phyloP scores from a whole-genome alignment of 1,140 invertebrate species.

The Megathymus violae region DNA sequence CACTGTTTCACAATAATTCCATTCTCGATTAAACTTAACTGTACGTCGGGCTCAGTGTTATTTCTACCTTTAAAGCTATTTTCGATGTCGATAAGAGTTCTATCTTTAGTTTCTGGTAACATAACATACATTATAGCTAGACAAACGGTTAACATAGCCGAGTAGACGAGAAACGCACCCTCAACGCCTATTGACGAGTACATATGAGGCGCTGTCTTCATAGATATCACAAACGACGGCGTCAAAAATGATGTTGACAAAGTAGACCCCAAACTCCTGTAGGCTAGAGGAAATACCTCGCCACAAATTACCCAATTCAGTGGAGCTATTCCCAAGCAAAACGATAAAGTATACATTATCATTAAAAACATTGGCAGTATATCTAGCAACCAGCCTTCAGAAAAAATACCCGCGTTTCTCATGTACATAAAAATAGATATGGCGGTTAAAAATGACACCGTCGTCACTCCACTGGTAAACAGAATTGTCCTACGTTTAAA shows the following conservation, averaged over 20 bases:
- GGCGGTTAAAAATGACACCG: slow-evolving; percentile 63
- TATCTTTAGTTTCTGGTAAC: slow-evolving; percentile 76
- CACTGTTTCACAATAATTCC: slow-evolving; percentile 3
- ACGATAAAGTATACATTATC: slow-evolving; percentile 67
- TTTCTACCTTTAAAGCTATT: slow-evolving; percentile 72
- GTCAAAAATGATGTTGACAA: slow-evolving; percentile 76
- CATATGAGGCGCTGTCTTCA: slow-evolving; percentile 77
- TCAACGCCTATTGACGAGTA: slow-evolving; percentile 73
- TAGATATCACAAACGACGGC: slow-evolving; percentile 75
- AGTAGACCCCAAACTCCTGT: slow-evolving; percentile 75
- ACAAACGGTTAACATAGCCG: slow-evolving; percentile 62
- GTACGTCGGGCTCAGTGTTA: slow-evolving; percentile 55
- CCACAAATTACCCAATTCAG: slow-evolving; percentile 80
- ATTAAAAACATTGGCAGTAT: slow-evolving; percentile 69
- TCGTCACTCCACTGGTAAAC: slow-evolving; percentile 70
- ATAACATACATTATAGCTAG: slow-evolving; percentile 64
- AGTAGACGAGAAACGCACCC: slow-evolving; percentile 74
- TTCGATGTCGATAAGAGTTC: slow-evolving; percentile 75
- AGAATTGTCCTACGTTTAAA: slow-evolving; percentile 70
- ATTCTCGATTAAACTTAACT: slow-evolving; percentile 63
- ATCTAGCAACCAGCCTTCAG: slow-evolving; percentile 55
- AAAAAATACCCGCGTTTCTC: slow-evolving; percentile 58
- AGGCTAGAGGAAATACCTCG: slow-evolving; percentile 75
- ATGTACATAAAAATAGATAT: slow-evolving; percentile 73
- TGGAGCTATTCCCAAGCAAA: slow-evolving; percentile 74